These are phyloP conservation scores for Drosophila leonis DNA, from an alignment of 2,888 invertebrate species.

Conservation along the genomic window DNA sequence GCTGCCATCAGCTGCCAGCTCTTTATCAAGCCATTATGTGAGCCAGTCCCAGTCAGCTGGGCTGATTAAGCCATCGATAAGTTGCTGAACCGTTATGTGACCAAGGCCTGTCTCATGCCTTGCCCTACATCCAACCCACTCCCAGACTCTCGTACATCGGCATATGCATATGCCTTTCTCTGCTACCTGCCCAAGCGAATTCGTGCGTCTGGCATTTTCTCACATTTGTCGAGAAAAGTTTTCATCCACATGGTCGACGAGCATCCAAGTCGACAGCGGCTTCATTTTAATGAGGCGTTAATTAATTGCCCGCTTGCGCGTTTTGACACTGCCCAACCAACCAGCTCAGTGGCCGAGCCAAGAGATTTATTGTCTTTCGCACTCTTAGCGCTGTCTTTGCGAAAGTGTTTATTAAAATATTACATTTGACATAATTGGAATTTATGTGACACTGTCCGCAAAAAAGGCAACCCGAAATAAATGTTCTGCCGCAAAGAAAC, in stretches of 20 bases:
- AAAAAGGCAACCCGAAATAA: constrained; percentile 27
- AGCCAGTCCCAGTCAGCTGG: constrained; percentile 44
- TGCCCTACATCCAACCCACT: background rate
- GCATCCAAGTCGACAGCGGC: constrained; percentile 38
- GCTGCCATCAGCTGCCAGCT: constrained; percentile 47
- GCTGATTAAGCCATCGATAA: constrained; percentile 77
- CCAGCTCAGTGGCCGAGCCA: constrained; percentile 35
- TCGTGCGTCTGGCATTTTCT: constrained; percentile 56
- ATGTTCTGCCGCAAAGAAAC: background rate
- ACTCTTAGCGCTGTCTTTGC: constrained; percentile 55
- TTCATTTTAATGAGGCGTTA: constrained; percentile 83
- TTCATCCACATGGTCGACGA: constrained; percentile 17
- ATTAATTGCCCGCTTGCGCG: constrained; percentile 82
- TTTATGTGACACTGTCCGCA: constrained; percentile 67
- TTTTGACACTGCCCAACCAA: constrained; percentile 73
- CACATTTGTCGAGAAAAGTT: constrained; percentile 60
- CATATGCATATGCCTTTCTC: constrained; percentile 9
- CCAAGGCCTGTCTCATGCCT: constrained; percentile 8
- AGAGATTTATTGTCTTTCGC: constrained; percentile 71
- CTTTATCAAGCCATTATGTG: constrained; percentile 79
- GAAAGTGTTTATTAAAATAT: constrained; percentile 84
- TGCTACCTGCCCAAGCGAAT: constrained; percentile 44
- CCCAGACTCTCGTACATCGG: background rate
- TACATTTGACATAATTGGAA: constrained; percentile 85
- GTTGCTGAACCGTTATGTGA: constrained; percentile 53